Percentiles rank a stretch among this genome's conserved stretches.
phyloP scores from a whole-genome alignment of 2,888 invertebrate species.

The Nycteola revayana region DNA sequence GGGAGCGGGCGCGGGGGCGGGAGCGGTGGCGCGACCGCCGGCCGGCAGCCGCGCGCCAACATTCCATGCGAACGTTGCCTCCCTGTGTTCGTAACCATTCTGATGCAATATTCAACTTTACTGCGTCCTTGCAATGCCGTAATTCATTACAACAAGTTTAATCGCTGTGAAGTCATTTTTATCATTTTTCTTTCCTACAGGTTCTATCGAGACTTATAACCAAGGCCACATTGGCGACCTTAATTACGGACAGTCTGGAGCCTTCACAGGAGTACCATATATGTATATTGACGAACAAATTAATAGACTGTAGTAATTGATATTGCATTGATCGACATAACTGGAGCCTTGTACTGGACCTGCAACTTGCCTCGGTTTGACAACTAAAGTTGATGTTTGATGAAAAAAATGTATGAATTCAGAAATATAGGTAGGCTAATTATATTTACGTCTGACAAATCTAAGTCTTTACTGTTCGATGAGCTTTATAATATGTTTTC shows the following conservation, averaged over 20 bases:
- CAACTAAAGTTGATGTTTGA: too few relatives aligned
- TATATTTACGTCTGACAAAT: too few relatives aligned
- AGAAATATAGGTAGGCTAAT: too few relatives aligned
- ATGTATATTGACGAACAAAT: slow-evolving; percentile 45
- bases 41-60: slow-evolving; percentile 51
- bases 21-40: slow-evolving; percentile 36
- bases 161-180: slow-evolving; percentile 67
- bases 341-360: not conserved
- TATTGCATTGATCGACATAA: slow-evolving; percentile 3
- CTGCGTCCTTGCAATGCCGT: slow-evolving; percentile 82
- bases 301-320: slow-evolving; percentile 19
- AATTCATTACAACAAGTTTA: slow-evolving; percentile 79
- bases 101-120: slow-evolving; percentile 82
- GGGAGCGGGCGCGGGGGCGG: slow-evolving; percentile 30
- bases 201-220: slow-evolving; percentile 53
- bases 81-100: slow-evolving; percentile 65
- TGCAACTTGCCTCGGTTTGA: too few relatives aligned
- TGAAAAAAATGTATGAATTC: too few relatives aligned
- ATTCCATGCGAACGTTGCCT: slow-evolving; percentile 78
- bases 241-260: slow-evolving; percentile 58
- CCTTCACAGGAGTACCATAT: slow-evolving; percentile 42
- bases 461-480: too few relatives aligned
- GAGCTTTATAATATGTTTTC: too few relatives aligned
- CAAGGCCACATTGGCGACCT: slow-evolving; percentile 71
- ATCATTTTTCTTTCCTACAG: slow-evolving; percentile 62